These are phyloP conservation scores for Shinisaurus crocodilurus DNA, from an alignment of 2,113 vertebrate species.

Conservation along the genomic window DNA sequence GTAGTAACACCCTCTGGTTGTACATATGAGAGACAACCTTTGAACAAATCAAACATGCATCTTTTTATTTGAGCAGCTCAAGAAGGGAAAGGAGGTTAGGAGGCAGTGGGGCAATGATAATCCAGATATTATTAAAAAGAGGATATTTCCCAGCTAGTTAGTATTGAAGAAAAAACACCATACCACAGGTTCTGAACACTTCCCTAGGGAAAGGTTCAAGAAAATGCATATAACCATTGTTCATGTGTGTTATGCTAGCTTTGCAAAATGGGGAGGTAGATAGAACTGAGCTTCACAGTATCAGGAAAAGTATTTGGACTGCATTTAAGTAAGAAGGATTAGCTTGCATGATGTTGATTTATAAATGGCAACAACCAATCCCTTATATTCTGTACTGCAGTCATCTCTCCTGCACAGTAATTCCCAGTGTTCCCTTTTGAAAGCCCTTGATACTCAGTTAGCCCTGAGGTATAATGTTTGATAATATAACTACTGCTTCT, in stretches of 20 bases:
- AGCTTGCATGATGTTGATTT: constrained; percentile 89
- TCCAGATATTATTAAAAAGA: constrained; percentile 69
- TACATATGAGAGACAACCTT: constrained; percentile 45
- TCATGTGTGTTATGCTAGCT: constrained; percentile 82
- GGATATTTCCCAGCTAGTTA: constrained; percentile 57
- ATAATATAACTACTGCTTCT: constrained; percentile 97
- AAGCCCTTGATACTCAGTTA: constrained; percentile 92
- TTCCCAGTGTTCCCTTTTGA: constrained; percentile 85
- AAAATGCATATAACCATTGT: constrained; percentile 76
- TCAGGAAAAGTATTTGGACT: constrained; percentile 86
- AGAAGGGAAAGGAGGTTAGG: neutral
- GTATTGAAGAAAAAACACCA: constrained; percentile 44
- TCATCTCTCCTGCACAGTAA: constrained; percentile 83
- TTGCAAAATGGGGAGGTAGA: constrained; percentile 73
- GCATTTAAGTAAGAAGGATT: constrained; percentile 89
- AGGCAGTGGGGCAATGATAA: constrained; percentile 52
- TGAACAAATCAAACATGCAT: constrained; percentile 63
- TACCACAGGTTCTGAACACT: constrained; percentile 57
- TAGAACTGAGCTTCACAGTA: constrained; percentile 71
- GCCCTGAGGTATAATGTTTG: constrained; percentile 95
- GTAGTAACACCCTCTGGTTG: constrained; percentile 17
- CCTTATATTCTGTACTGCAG: constrained; percentile 84
- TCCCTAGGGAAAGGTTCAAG: constrained; percentile 75
- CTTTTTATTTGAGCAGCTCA: constrained; percentile 52
- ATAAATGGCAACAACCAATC: constrained; percentile 89